Conservation (phyloP, 2,797 vertebrate species). For the Microchirus variegatus region DNA sequence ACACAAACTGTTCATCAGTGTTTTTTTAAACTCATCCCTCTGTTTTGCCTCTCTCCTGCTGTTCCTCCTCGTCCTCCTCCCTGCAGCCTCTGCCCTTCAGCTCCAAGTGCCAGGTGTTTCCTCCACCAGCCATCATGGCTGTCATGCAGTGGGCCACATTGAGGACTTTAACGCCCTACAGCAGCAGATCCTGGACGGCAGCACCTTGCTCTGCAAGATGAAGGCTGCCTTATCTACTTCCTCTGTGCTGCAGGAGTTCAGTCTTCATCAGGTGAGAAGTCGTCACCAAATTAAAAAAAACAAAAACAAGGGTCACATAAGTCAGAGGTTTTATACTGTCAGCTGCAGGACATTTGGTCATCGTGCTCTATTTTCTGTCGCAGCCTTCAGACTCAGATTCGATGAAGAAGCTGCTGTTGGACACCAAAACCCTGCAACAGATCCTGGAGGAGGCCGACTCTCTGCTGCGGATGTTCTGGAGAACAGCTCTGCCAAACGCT, state of each 20-base stretch:
- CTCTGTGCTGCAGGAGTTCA: constrained; percentile 50
- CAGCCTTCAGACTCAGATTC: constrained; percentile 68
- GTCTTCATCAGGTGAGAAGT: constrained; percentile 75
- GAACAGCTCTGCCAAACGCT: constrained; percentile 65
- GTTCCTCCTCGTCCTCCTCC: background rate
- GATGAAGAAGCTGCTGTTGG: constrained; percentile 72
- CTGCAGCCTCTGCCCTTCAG: constrained; percentile 40
- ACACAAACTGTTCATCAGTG: no score
- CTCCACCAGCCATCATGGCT: constrained; percentile 68
- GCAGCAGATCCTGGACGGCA: constrained; percentile 84
- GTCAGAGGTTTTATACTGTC: no score
- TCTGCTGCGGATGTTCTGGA: constrained; percentile 87
- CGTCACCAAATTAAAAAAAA: background rate
- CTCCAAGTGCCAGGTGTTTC: constrained; percentile 40
- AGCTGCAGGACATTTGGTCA: background rate
- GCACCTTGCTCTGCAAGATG: constrained; percentile 78
- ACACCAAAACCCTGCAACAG: constrained; percentile 73
- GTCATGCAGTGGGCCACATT: constrained; percentile 75
- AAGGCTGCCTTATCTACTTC: constrained; percentile 58
- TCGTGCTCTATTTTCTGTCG: background rate
- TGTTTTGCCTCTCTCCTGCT: background rate
- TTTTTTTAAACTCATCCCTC: background rate
- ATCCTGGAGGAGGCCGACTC: constrained; percentile 82
- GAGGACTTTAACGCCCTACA: constrained; percentile 84
- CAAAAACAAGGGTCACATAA: no score